Conservation (phyloP, 2,888 invertebrate genomes). For the Dysmachus trigonus region DNA sequence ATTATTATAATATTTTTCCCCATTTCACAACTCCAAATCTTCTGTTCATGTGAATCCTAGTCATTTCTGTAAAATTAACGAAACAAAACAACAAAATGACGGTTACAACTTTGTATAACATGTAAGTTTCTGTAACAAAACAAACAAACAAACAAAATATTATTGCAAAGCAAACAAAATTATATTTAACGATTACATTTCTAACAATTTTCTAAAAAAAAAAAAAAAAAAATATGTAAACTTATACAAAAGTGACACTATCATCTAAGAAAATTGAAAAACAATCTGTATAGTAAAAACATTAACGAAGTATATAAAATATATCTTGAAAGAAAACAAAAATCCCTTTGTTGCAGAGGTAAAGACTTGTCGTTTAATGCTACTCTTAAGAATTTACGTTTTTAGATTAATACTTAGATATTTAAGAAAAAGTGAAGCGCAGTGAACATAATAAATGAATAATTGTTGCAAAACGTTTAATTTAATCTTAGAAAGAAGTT, state of each 20-base stretch:
- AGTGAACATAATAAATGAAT: not conserved
- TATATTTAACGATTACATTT: not conserved
- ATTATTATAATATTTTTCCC: not conserved
- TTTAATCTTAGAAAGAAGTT: not conserved
- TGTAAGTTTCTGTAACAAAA: conserved; percentile 8
- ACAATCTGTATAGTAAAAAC: not conserved
- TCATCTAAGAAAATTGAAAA: not conserved
- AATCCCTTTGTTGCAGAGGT: conserved; percentile 35
- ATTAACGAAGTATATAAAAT: not conserved
- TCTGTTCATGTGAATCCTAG: conserved; percentile 31
- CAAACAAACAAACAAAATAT: not conserved
- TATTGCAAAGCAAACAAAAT: conserved; percentile 2
- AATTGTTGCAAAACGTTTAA: conserved; percentile 17
- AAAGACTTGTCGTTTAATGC: conserved; percentile 32
- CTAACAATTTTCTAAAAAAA: not conserved
- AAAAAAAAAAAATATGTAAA: not conserved
- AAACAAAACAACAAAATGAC: conserved; percentile 24
- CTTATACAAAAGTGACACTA: conserved; percentile 32
- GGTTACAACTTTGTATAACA: not conserved
- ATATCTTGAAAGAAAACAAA: not conserved
- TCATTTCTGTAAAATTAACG: conserved; percentile 27
- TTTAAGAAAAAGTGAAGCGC: not conserved
- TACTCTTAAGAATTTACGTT: not conserved
- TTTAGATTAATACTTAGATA: not conserved
- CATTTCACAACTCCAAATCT: conserved; percentile 28